phyloP scores from a whole-genome alignment of 2,888 invertebrate species.

The Lepeophtheirus nordmannii region DNA sequence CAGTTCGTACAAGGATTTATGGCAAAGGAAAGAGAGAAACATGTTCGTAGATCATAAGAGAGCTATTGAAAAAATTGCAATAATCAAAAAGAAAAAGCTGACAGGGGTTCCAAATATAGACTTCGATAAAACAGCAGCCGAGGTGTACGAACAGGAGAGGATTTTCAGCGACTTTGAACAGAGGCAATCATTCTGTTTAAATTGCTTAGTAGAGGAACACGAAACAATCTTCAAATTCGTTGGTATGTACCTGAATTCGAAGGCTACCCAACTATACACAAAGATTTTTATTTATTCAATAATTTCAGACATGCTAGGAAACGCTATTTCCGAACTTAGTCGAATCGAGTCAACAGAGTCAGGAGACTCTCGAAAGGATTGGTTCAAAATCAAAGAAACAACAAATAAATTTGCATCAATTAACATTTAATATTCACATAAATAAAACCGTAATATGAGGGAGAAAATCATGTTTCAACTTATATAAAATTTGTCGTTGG shows the following conservation, averaged over 20 bases:
- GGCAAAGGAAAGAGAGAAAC: not conserved
- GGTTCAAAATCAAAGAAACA: not conserved
- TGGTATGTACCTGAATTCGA: not conserved
- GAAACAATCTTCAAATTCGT: not conserved
- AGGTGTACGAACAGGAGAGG: not conserved
- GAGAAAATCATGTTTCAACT: not conserved
- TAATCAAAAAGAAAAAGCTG: not conserved
- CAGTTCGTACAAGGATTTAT: not conserved
- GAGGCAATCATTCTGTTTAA: not conserved
- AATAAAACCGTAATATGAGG: no score
- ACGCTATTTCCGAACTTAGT: not conserved
- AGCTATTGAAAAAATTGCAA: not conserved
- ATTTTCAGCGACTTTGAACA: not conserved
- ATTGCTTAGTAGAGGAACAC: not conserved
- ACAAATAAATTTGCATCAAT: not conserved
- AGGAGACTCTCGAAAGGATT: not conserved
- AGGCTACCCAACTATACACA: no score
- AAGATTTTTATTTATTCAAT: not conserved
- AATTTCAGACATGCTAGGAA: not conserved
- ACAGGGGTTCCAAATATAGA: no score
- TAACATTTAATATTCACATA: not conserved
- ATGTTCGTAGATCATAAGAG: not conserved
- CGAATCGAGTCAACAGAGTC: not conserved
- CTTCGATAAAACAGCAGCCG: not conserved
- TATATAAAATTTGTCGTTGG: not conserved